Base-by-base conservation (phyloP, 2,888 invertebrate genomes). In the Lingula anatina region DNA sequence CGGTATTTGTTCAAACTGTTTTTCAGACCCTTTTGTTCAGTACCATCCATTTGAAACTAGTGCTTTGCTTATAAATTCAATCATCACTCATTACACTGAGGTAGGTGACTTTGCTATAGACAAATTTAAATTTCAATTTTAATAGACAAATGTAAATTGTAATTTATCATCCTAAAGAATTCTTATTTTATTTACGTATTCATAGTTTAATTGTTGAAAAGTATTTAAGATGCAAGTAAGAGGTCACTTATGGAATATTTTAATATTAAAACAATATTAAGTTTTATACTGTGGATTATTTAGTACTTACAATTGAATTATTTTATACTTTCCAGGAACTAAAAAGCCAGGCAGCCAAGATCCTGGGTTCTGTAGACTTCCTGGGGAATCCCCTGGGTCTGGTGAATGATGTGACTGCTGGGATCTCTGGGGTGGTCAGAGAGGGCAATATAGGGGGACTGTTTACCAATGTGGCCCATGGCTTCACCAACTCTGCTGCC, bases 371-470 rank as follows among this genome's bases (percentile, higher is more conserved):
- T 0, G 91, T 96, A 23, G 97, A 99, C 79, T 96, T 99, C 76
- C 83, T 99, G 44, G 99, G 99, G 36, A 97, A 96, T 81, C 99
- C 99, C 2, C 78, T 95, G 42, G 97, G 97, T 15, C 87, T 99
- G 66, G 86, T 96, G 56, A 90, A 90, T 68, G 97, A 99, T 80
- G 87, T 99, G 36, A 88, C 91, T 1, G 96, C 96, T 79, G 96
- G 97, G 27, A 86, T 97, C 28, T 86, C 90, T 2, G 92, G 92
- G 1, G 81, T 97, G 45, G 84, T 97, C 57, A 86, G 88, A 57
- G 96, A 97, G 76, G 93, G 94, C 35, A 93, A 90, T 73, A 89
- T 97, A 0, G 86, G 87, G 44, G 91, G 92, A 43, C 81, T 97
- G 50, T 85, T 99, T 28, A 89, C 91, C 78, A 96, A 95, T 77